Base-by-base conservation (phyloP, 1,140 invertebrate species). In the Zaprionus gabonicus region DNA sequence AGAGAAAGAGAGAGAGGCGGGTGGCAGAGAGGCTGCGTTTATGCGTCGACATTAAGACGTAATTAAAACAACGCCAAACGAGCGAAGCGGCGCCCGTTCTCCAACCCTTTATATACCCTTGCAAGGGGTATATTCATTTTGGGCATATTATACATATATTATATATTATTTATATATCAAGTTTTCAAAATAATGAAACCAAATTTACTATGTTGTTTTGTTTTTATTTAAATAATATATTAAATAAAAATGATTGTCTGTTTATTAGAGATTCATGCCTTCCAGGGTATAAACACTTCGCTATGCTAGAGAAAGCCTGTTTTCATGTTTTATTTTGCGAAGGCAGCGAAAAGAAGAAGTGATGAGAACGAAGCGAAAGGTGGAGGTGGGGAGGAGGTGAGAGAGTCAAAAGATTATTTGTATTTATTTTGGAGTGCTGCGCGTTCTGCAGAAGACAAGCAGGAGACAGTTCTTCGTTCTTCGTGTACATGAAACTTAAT, bases 341-440 rank as follows among this genome's bases (percentile, higher is more conserved):
- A 41, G 38, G 38, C 13, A 41, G 59, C 6, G 13, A 12, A 17
- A 2, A n/a, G n/a, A 28, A 51, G 25, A 60, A 5, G 9, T 34
- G 9, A 5, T 27, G 27, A 27, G 13, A 13, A 20, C 3, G 13
- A 34, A 7, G n/a, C 1, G 34, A n/a, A n/a, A 4, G 17, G n/a
- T 6, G 31, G 9, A 34, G 28, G 9, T 3, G 31, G 31, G 17
- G 58, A 31, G 9, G 31, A 20, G 23, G 57, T 51, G 34, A 53
- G 64, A 74, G 81, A 88, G 85, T 90, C 85, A 84, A 88, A 90
- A 88, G 85, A 88, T 88, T 88, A 88, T 88, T 88, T 88, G 85
- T 88, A 90, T 90, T 88, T 85, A 85, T 90, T 88, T 88, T 88
- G 69, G 83, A 88, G 84, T 80, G 60, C 76, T 62, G 56, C 76